Percentiles rank a stretch among this genome's conserved stretches.
Conservation (phyloP, 2,113 vertebrate genomes). For the Gracilinanus agilis region DNA sequence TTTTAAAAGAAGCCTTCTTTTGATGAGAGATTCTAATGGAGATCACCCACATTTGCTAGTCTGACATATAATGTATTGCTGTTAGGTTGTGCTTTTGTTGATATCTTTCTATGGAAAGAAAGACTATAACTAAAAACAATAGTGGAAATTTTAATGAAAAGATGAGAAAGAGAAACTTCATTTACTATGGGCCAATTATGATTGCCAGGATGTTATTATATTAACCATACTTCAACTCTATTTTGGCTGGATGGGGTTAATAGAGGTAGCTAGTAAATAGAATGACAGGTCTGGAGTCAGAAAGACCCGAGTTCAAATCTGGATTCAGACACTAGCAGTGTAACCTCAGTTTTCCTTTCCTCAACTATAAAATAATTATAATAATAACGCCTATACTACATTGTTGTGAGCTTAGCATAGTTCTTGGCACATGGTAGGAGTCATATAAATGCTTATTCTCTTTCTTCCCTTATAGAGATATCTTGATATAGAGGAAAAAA, state of each 20-base stretch:
- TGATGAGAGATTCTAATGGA: background rate
- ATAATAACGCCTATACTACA: background rate
- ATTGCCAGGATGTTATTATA: background rate
- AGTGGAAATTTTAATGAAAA: background rate
- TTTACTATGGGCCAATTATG: background rate
- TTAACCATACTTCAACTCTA: background rate
- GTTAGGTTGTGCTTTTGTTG: background rate
- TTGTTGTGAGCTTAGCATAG: background rate
- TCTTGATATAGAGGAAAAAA: background rate
- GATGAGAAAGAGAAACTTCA: background rate
- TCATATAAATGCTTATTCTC: background rate
- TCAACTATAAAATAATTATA: background rate
- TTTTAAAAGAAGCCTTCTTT: background rate
- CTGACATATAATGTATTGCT: background rate
- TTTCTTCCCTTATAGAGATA: background rate
- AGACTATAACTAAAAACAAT: background rate
- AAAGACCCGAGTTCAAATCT: background rate
- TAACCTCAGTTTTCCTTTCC: background rate
- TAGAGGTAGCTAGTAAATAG: background rate
- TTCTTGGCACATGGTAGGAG: background rate
- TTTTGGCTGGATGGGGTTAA: background rate
- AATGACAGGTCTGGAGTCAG: background rate
- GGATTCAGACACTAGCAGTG: background rate
- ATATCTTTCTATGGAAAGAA: background rate
- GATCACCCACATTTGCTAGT: background rate